A percentile compares a stretch with the other conserved stretches of the same genome.
phyloP scores from a whole-genome alignment of 1,140 invertebrate species.

The Branchinecta lindahli region DNA sequence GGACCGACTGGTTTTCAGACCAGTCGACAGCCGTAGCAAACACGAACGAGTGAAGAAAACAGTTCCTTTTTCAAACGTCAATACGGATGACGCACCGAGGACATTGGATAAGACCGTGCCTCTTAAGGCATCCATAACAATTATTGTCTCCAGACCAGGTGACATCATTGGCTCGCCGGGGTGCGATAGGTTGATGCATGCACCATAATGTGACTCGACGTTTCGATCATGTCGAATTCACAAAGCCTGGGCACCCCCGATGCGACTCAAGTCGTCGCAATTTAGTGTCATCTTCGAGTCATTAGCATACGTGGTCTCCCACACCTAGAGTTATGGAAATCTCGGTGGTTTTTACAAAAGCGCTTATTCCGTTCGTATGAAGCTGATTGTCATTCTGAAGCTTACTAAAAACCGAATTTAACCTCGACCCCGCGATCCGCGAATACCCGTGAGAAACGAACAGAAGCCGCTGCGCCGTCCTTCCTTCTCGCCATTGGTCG shows the following conservation, averaged over 20 bases:
- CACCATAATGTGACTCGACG: background rate
- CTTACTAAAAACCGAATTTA: slow-evolving; percentile 10
- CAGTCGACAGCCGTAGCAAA: no score
- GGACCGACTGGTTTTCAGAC: no score
- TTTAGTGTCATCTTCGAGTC: slow-evolving; percentile 4
- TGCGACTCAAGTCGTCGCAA: slow-evolving; percentile 1
- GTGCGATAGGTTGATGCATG: slow-evolving; percentile 2
- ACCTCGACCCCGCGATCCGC: background rate
- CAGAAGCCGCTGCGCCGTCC: background rate
- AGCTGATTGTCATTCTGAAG: slow-evolving; percentile 8
- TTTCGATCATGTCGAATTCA: slow-evolving; percentile 10
- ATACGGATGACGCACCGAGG: no score
- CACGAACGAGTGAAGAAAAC: no score
- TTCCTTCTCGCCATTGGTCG: background rate
- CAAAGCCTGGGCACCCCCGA: background rate
- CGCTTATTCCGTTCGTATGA: background rate
- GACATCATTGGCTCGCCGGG: background rate
- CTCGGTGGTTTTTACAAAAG: background rate
- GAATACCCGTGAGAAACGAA: slow-evolving; percentile 10
- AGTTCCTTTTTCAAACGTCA: no score
- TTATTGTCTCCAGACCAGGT: slow-evolving; percentile 1
- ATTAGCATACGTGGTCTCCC: slow-evolving; percentile 7
- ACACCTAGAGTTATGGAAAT: slow-evolving; percentile 10
- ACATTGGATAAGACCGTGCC: no score
- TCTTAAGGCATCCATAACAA: background rate